Evolutionary conservation across 2,888 invertebrate genomes (phyloP).

Genomic region (Anodontia alba): DNA sequence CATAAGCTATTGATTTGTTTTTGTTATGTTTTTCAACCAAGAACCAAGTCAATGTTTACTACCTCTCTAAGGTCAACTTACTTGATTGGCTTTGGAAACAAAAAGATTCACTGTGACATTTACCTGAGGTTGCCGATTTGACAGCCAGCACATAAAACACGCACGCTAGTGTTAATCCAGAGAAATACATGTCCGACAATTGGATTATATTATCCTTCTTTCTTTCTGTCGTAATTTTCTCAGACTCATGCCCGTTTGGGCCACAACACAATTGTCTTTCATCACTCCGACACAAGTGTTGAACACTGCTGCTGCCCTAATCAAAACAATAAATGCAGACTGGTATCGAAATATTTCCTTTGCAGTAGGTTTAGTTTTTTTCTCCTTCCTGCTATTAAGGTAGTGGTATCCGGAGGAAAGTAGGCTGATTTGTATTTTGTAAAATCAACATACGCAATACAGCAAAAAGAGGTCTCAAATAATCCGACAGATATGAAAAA

Average conservation of each 20-base stretch:
- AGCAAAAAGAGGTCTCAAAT: too few species aligned
- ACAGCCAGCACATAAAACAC: background rate
- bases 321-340: conserved; percentile 3
- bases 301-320: background rate
- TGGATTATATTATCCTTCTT: background rate
- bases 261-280: background rate
- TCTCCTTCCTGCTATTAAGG: too few species aligned
- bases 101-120: too few species aligned
- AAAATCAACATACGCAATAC: too few species aligned
- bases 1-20: too few species aligned
- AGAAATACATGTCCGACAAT: background rate
- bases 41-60: too few species aligned
- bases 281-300: background rate
- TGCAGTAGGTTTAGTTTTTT: too few species aligned
- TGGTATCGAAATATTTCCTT: background rate
- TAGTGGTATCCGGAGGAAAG: background rate
- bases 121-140: background rate
- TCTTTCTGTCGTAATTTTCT: background rate
- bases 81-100: too few species aligned
- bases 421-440: too few species aligned
- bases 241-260: background rate
- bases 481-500: too few species aligned
- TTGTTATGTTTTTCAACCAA: too few species aligned
- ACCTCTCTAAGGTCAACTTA: too few species aligned
- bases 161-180: background rate